Evolutionary conservation across 1,140 invertebrate genomes (phyloP).

Genomic region (Lordiphosa clarofinis): DNA sequence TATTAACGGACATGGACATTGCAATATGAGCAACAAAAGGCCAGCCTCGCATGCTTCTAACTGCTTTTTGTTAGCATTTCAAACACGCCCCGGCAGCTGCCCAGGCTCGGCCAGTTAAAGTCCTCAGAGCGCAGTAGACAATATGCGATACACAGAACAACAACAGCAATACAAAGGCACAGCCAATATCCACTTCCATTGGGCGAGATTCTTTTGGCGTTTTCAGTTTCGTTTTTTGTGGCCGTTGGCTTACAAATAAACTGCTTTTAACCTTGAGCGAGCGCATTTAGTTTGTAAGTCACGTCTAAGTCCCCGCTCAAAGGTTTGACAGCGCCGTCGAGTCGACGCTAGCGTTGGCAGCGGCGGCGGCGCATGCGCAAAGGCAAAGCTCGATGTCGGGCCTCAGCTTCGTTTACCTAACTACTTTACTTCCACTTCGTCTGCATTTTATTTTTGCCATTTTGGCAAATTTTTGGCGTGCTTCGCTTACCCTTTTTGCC

Average conservation of each 20-base stretch:
- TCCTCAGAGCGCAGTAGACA: conserved; percentile 42
- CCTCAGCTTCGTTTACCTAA: background rate
- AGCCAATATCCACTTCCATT: conserved; percentile 52
- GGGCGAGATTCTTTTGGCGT: conserved; percentile 65
- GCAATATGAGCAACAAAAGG: conserved; percentile 47
- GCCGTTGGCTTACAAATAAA: conserved; percentile 72
- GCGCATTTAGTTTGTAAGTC: conserved; percentile 79
- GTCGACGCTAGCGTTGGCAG: conserved; percentile 12
- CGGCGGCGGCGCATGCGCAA: conserved; percentile 13
- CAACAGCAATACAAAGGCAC: conserved; percentile 18
- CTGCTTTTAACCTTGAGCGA: conserved; percentile 73
- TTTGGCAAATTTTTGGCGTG: conserved; percentile 75
- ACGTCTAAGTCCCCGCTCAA: conserved; percentile 72
- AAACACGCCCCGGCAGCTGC: conserved; percentile 45
- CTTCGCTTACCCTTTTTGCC: conserved; percentile 68
- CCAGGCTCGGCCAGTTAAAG: conserved; percentile 29
- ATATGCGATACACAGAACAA: conserved; percentile 1
- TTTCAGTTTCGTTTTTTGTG: conserved; percentile 56
- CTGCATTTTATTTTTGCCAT: conserved; percentile 56
- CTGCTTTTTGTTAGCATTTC: conserved; percentile 57
- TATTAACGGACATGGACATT: conserved; percentile 46
- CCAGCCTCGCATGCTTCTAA: conserved; percentile 42
- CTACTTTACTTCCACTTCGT: conserved; percentile 14
- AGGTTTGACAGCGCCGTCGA: conserved; percentile 43
- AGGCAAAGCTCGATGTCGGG: conserved; percentile 10